These are phyloP conservation scores for Malachius bipustulatus DNA, from an alignment of 2,888 invertebrate species.

Conservation along the genomic window DNA sequence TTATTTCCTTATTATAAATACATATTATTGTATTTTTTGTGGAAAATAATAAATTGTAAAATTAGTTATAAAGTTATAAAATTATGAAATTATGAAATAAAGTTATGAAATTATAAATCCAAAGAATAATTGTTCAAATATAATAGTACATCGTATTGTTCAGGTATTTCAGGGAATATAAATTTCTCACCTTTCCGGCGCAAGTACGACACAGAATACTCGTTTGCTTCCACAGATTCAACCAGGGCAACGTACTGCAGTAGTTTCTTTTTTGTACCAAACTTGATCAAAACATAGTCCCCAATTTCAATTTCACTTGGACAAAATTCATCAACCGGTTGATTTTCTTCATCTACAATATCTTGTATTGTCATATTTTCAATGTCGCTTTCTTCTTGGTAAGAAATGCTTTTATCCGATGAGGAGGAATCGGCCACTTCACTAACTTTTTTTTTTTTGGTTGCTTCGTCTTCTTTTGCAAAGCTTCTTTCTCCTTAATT, in stretches of 20 bases:
- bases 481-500: slow-evolving; percentile 8
- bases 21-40: too few species aligned
- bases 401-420: slow-evolving; percentile 4
- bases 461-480: slow-evolving; percentile 7
- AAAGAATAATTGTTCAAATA: too few species aligned
- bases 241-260: slow-evolving; percentile 9
- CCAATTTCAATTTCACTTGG: slow-evolving; percentile 7
- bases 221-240: slow-evolving; percentile 3
- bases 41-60: too few species aligned
- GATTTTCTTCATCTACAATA: slow-evolving; percentile 6
- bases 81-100: too few species aligned
- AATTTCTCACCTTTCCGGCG: slow-evolving; percentile 11
- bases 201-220: slow-evolving; percentile 13
- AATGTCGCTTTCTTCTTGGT: slow-evolving; percentile 11
- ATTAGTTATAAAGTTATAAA: too few species aligned
- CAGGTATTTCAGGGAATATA: too few species aligned
- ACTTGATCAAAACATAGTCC: slow-evolving; percentile 11
- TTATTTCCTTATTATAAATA: too few species aligned
- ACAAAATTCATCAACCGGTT: too few species aligned
- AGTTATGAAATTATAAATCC: too few species aligned
- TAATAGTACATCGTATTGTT: too few species aligned
- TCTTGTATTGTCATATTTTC: slow-evolving; percentile 10
- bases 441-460: slow-evolving; percentile 6
- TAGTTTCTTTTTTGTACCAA: slow-evolving; percentile 10
- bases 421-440: slow-evolving; percentile 4